Base-by-base conservation (phyloP, 2,797 vertebrate genomes). In the Sebastes kiyomatsui region DNA sequence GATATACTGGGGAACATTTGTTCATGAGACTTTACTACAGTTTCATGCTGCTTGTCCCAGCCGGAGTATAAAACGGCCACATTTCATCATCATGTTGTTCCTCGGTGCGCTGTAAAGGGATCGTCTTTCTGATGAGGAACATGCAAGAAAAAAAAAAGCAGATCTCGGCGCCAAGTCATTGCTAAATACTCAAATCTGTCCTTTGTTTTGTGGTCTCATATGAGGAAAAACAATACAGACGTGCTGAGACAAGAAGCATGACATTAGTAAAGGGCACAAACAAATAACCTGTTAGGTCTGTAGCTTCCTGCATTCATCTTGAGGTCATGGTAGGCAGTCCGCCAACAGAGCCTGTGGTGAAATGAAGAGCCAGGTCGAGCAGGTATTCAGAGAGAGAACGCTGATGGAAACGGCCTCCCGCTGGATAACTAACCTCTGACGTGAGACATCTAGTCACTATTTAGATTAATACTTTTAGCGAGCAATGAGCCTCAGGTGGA, bases 271-370 rank as follows among this genome's bases (percentile, higher is more conserved):
- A 66, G 52, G 49, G 35, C 33, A n/a, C 58, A 58, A 49, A 84
- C 62, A 83, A 86, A 92, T 79, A 94, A 95, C 93, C 94, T 92
- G 94, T 91, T 91, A 7, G 90, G 87, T 91, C 74, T 92, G 85
- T 85, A 49, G 49, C 38, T 78, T 67, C 27, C 83, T 52, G 60
- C 25, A 64, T 28, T 82, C 49, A 54, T 76, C 88, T 79, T 72
- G 56, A 80, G 75, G 86, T 85, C 69, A 81, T 55, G 42, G 49
- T 61, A 73, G 73, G 62, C 55, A 62, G 13, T 13, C 46, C 16
- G 83, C 80, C 85, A 92, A 70, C 30, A 77, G 12, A 52, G 65
- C 67, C 72, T 76, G 79, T 72, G 74, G 76, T 75, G 70, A 77
- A 88, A 87, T 42, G 7, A 75, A 25, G 25, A 79, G 55, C 33